Base-by-base conservation (phyloP, 1,140 invertebrate species). In the Hycleus cichorii region DNA sequence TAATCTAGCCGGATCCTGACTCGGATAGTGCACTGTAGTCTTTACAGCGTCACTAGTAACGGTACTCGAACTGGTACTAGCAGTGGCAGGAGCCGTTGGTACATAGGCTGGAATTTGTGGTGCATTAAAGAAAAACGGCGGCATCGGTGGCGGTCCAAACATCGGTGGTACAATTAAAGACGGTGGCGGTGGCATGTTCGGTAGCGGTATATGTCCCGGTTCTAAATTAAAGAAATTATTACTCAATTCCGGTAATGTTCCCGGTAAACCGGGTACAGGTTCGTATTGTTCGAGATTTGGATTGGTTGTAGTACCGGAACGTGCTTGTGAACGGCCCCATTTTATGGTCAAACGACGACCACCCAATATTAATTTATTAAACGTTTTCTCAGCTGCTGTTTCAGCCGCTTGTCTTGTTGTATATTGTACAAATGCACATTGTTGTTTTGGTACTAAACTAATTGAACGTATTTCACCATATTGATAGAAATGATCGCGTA, bases 401-500 rank as follows among this genome's bases (percentile, higher is more conserved):
- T 99, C 97, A 0, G 97, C 93, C 1, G 93, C 86, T 47, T 80
- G 77, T 57, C 97, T 79, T 32, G 87, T 88, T 0, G 95, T 97
- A 72, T 94, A 99, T 70, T 98, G 94, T 4, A 99, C 89, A 74
- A 99, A 99, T 0, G 95, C 95, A 80, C 96, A 99, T 67, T 97
- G 94, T 66, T 98, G 95, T 64, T 93, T 86, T 0, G 85, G 83
- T 2, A 98, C 90, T 63, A 98, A 79, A 43, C 93, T 95, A 2
- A 99, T 81, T 2, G 88, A 90, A 24, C 97, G 83, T 51, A 99
- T 97, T 76, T 99, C 97, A n/a, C 97, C 97, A 78, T 92, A 99
- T 74, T 99, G 96, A 77, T 99, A 99, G 72, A 99, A 99, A 71
- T 93, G 85, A 75, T 93, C 89, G 83, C 85, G 82, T 3, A 99